These are phyloP conservation scores for Podarcis cretensis DNA, from an alignment of 2,113 vertebrate species.

Conservation along the genomic window DNA sequence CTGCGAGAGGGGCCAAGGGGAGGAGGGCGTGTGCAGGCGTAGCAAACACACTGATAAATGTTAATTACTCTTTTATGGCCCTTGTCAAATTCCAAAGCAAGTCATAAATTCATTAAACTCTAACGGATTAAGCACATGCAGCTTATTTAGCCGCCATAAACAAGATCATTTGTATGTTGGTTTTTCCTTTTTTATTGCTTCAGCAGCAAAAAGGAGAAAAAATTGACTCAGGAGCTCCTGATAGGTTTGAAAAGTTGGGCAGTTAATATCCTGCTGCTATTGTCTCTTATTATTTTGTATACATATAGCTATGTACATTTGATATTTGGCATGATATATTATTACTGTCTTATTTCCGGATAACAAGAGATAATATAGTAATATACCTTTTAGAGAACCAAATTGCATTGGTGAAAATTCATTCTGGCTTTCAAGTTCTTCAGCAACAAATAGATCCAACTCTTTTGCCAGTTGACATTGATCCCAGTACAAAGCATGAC, in stretches of 20 bases:
- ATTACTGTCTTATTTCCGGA: not conserved
- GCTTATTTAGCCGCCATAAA: slow-evolving; percentile 86
- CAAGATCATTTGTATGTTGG: slow-evolving; percentile 86
- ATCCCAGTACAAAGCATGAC: not conserved
- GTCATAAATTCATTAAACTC: slow-evolving; percentile 86
- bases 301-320: not conserved
- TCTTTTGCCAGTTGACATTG: not conserved
- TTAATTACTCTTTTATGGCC: slow-evolving; percentile 84
- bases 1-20: slow-evolving; percentile 56
- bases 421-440: not conserved
- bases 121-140: slow-evolving; percentile 82
- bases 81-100: slow-evolving; percentile 87
- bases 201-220: slow-evolving; percentile 61
- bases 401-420: not conserved
- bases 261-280: slow-evolving; percentile 40
- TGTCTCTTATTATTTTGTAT: slow-evolving; percentile 8
- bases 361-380: not conserved
- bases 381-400: not conserved
- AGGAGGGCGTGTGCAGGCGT: slow-evolving; percentile 65
- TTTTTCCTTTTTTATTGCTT: slow-evolving; percentile 83
- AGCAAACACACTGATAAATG: slow-evolving; percentile 77
- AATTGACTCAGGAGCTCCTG: slow-evolving; percentile 58
- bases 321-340: not conserved
- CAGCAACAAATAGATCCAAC: not conserved
- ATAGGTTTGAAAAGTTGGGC: slow-evolving; percentile 63